These are phyloP conservation scores for Tiaroga cobitis DNA, from an alignment of 2,797 vertebrate genomes.

Conservation along the genomic window DNA sequence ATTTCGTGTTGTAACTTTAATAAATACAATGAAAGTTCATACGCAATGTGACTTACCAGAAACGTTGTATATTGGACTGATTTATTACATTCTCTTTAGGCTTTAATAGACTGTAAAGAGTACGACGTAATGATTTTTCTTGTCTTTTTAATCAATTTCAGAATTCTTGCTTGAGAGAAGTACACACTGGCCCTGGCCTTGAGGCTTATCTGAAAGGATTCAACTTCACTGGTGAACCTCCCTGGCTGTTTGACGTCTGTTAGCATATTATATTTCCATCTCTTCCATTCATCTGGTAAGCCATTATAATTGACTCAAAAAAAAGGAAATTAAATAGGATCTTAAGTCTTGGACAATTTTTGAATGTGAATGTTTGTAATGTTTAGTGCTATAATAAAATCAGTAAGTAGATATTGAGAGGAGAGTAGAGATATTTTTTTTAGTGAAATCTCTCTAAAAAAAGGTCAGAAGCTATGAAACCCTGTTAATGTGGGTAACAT, in stretches of 20 bases:
- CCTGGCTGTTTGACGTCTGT: conserved; percentile 75
- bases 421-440: not conserved
- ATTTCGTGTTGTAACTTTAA: not conserved
- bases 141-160: conserved; percentile 54
- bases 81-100: not conserved
- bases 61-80: not conserved
- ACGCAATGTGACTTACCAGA: no score
- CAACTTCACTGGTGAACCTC: conserved; percentile 80
- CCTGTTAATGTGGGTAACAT: not conserved
- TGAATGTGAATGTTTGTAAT: not conserved
- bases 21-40: not conserved
- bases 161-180: conserved; percentile 74
- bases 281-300: conserved; percentile 78
- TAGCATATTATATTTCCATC: conserved; percentile 67
- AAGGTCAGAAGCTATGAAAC: not conserved
- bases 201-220: conserved; percentile 79
- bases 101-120: not conserved
- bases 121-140: not conserved
- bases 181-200: conserved; percentile 76
- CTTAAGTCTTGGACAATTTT: not conserved
- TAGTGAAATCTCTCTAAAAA: not conserved
- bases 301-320: conserved; percentile 22
- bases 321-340: not conserved
- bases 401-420: no score
- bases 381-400: not conserved